Evolutionary conservation across 92 coral and sea anemone genomes (phyloP).

Genomic region (Meandrina meandrites): DNA sequence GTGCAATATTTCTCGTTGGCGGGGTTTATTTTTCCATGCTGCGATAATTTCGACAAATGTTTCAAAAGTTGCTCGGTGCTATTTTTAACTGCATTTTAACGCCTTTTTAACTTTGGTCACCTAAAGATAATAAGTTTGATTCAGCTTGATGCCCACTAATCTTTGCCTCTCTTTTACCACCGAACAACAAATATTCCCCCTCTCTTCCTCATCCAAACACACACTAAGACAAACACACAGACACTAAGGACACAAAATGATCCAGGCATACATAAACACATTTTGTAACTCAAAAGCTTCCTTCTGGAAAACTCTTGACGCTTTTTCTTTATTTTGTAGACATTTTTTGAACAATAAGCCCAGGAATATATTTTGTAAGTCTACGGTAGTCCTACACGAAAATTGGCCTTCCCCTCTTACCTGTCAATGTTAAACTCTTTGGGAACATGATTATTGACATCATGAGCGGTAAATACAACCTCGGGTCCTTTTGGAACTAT

Average conservation of each 20-base stretch:
- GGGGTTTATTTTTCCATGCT: too few relatives aligned
- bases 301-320: background rate
- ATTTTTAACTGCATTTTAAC: too few relatives aligned
- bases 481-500: conserved; percentile 45
- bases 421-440: conserved; percentile 51
- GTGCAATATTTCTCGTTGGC: too few relatives aligned
- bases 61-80: too few relatives aligned
- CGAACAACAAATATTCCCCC: background rate
- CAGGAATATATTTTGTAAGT: background rate
- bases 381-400: background rate
- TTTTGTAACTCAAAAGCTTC: background rate
- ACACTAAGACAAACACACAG: too few relatives aligned
- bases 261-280: background rate
- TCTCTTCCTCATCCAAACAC: too few relatives aligned
- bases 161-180: background rate
- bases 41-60: too few relatives aligned
- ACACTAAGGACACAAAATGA: too few relatives aligned
- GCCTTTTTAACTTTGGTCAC: too few relatives aligned
- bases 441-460: conserved; percentile 46
- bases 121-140: too few relatives aligned
- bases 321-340: background rate
- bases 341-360: background rate
- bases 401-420: conserved; percentile 16
- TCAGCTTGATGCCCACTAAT: too few relatives aligned
- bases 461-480: conserved; percentile 61